A percentile compares a stretch with the other conserved stretches of the same genome.
Conservation (phyloP, 2,113 vertebrate species). For the Emberiza fucata region DNA sequence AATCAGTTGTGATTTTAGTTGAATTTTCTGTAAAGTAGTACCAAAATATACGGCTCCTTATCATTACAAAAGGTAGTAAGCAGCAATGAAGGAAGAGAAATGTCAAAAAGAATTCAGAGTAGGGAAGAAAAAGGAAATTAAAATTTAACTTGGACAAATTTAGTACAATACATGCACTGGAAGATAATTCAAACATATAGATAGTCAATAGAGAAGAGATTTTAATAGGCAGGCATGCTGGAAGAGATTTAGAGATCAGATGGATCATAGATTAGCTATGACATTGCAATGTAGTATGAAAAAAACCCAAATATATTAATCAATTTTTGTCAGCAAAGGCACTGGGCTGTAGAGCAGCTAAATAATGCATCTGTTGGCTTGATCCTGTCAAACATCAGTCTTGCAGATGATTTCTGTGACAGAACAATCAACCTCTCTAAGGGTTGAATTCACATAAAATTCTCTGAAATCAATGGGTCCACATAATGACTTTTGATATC, state of each 20-base stretch:
- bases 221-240: not conserved
- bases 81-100: not conserved
- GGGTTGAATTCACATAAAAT: not conserved
- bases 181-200: not conserved
- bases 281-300: not conserved
- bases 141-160: not conserved
- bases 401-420: not conserved
- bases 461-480: not conserved
- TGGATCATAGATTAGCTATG: not conserved
- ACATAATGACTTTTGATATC: not conserved
- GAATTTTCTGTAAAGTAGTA: not conserved
- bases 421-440: not conserved
- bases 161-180: not conserved
- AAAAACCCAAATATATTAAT: not conserved
- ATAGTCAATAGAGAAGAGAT: not conserved
- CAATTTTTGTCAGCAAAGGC: not conserved
- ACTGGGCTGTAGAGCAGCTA: not conserved
- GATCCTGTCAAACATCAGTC: not conserved
- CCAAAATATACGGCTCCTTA: not conserved
- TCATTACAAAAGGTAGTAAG: not conserved
- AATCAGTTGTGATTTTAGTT: conserved; percentile 21
- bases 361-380: not conserved
- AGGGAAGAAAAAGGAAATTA: not conserved
- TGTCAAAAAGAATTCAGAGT: not conserved
- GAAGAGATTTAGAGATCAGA: not conserved